Conservation (phyloP, 2,888 invertebrate species). For the Tachystola acroxantha region DNA sequence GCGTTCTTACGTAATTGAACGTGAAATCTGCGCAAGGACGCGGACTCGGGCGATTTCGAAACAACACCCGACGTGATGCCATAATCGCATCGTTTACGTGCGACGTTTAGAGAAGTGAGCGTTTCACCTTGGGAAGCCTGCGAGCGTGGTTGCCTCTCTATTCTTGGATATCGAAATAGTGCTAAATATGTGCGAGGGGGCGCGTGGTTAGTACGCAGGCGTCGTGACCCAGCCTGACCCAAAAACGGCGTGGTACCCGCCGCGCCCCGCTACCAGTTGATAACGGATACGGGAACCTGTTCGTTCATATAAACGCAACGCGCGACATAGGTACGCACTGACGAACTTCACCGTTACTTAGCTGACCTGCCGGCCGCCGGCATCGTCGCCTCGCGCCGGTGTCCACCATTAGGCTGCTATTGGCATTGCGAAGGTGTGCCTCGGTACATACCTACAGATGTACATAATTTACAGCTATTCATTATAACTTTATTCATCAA, state of each 20-base stretch:
- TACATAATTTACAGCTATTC: no score
- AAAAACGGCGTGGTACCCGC: constrained; percentile 63
- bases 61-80: constrained; percentile 56
- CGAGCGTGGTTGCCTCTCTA: constrained; percentile 57
- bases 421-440: constrained; percentile 20
- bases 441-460: background rate
- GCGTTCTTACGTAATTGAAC: constrained; percentile 59
- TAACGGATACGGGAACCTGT: constrained; percentile 69
- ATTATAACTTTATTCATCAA: no score
- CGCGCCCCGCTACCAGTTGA: constrained; percentile 58
- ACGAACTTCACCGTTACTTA: constrained; percentile 44
- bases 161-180: constrained; percentile 61
- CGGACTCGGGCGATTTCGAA: constrained; percentile 50
- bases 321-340: constrained; percentile 30
- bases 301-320: constrained; percentile 37
- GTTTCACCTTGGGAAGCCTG: constrained; percentile 68
- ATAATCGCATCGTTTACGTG: constrained; percentile 67
- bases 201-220: constrained; percentile 61
- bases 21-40: constrained; percentile 71
- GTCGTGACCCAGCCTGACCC: constrained; percentile 75
- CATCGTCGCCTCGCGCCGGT: no score
- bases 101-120: constrained; percentile 71
- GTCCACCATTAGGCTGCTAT: constrained; percentile 16
- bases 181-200: constrained; percentile 52
- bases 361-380: constrained; percentile 10